A percentile compares a stretch with the other conserved stretches of the same genome.
phyloP scores from a whole-genome alignment of 2,113 vertebrate species.

The Ictalurus furcatus region DNA sequence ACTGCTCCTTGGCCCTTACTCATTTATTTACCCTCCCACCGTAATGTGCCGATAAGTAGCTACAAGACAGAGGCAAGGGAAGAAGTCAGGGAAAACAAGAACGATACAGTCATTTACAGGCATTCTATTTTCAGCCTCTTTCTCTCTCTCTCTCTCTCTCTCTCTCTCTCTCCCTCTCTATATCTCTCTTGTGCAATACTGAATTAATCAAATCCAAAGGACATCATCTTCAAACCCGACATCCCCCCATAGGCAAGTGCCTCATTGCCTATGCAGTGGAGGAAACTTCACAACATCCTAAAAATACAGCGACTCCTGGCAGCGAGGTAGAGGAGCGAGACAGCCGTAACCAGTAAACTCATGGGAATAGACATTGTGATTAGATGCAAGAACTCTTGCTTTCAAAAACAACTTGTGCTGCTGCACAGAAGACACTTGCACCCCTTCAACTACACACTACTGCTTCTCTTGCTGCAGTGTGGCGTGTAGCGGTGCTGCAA shows the following conservation, averaged over 20 bases:
- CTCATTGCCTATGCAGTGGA: conserved; percentile 95
- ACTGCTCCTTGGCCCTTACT: conserved; percentile 49
- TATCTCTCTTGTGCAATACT: conserved; percentile 69
- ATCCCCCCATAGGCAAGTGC: conserved; percentile 94
- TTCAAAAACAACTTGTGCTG: conserved; percentile 90
- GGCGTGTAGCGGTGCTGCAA: conserved; percentile 48
- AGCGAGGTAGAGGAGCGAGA: conserved; percentile 82
- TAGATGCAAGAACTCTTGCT: conserved; percentile 83
- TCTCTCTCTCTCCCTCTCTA: conserved; percentile 56
- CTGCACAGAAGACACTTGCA: conserved; percentile 49
- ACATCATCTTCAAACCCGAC: conserved; percentile 98
- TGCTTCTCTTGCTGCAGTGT: conserved; percentile 57
- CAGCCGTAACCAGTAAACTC: conserved; percentile 87
- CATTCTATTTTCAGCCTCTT: conserved; percentile 79
- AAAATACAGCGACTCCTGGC: conserved; percentile 95
- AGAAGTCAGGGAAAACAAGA: conserved; percentile 72
- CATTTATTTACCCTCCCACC: conserved; percentile 68
- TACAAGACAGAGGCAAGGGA: conserved; percentile 59
- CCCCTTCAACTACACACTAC: not conserved
- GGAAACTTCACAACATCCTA: conserved; percentile 96
- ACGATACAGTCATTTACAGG: conserved; percentile 75
- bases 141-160: no score
- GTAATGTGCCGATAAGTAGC: conserved; percentile 66
- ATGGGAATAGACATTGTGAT: conserved; percentile 89
- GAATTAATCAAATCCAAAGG: conserved; percentile 99